phyloP scores from a whole-genome alignment of 2,797 vertebrate genomes.

The Percopsis omiscomaycus region DNA sequence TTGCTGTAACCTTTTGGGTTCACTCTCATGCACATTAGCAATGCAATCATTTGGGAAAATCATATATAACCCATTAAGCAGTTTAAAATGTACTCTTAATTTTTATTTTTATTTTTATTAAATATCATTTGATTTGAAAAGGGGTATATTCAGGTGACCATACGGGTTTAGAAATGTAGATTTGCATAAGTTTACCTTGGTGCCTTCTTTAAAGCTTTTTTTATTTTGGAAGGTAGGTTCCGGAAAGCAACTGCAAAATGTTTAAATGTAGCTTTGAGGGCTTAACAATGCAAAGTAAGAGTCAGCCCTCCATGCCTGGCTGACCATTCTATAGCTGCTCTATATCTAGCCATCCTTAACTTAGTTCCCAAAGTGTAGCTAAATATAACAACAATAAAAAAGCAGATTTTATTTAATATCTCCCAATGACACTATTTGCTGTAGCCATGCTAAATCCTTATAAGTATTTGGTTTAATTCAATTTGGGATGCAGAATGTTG shows the following conservation, averaged over 20 bases:
- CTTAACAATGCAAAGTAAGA: constrained; percentile 15
- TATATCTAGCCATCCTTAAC: constrained; percentile 12
- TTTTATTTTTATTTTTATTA: constrained; percentile 36
- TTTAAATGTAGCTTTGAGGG: constrained; percentile 39
- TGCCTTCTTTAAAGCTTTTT: constrained; percentile 49
- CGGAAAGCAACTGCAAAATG: constrained; percentile 10
- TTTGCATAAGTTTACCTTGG: constrained; percentile 49
- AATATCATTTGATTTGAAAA: constrained; percentile 26
- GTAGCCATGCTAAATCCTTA: constrained; percentile 24
- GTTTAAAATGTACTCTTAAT: constrained; percentile 27
- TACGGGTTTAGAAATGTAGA: constrained; percentile 20
- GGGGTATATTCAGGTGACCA: constrained; percentile 11
- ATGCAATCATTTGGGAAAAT: constrained; percentile 27
- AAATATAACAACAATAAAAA: constrained; percentile 62
- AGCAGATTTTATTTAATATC: constrained; percentile 42
- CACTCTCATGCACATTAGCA: not conserved
- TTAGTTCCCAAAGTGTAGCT: constrained; percentile 48
- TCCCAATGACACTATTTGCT: constrained; percentile 17
- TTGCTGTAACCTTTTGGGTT: constrained; percentile 1
- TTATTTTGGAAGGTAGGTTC: constrained; percentile 21
- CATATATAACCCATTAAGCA: constrained; percentile 27
- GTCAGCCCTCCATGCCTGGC: constrained; percentile 11
- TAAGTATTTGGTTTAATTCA: constrained; percentile 25
- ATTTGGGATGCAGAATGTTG: constrained; percentile 8
- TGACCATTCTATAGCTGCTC: constrained; percentile 31